phyloP scores from a whole-genome alignment of 2,113 vertebrate species.

The Emydocephalus ijimae region DNA sequence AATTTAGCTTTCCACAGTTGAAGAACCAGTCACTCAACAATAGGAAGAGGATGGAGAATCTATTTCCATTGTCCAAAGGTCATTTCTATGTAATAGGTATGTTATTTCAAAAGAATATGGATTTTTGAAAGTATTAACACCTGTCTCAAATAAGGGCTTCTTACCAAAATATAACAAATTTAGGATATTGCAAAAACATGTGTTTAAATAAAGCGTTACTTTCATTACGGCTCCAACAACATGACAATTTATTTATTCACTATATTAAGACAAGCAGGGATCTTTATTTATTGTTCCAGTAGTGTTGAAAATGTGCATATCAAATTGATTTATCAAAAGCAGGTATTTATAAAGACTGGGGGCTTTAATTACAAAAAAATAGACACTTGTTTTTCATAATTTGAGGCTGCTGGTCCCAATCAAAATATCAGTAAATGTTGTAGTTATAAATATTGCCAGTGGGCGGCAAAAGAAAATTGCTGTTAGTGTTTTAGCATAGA shows the following conservation, averaged over 20 bases:
- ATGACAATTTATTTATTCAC: not conserved
- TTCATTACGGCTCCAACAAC: not conserved
- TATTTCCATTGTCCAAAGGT: not conserved
- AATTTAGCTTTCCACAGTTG: not conserved
- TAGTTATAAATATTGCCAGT: not conserved
- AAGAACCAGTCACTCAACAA: not conserved
- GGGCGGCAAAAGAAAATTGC: not conserved
- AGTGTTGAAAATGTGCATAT: not conserved
- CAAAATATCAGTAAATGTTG: not conserved
- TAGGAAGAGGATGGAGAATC: not conserved
- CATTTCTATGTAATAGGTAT: not conserved
- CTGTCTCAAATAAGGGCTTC: not conserved
- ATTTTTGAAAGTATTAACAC: not conserved
- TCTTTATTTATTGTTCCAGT: not conserved
- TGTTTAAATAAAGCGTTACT: not conserved
- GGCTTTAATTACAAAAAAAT: not conserved
- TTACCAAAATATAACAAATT: not conserved
- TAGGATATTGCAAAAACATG: not conserved
- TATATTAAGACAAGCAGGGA: not conserved
- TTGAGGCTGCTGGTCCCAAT: not conserved
- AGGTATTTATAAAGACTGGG: not conserved
- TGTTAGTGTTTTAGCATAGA: not conserved
- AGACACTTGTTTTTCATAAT: not conserved
- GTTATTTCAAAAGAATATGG: not conserved
- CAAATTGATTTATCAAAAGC: not conserved